Evolutionary conservation across 2,797 vertebrate species (phyloP), one percentile per base, ranked within the genome.

Genomic region (Neosalanx taihuensis): DNA sequence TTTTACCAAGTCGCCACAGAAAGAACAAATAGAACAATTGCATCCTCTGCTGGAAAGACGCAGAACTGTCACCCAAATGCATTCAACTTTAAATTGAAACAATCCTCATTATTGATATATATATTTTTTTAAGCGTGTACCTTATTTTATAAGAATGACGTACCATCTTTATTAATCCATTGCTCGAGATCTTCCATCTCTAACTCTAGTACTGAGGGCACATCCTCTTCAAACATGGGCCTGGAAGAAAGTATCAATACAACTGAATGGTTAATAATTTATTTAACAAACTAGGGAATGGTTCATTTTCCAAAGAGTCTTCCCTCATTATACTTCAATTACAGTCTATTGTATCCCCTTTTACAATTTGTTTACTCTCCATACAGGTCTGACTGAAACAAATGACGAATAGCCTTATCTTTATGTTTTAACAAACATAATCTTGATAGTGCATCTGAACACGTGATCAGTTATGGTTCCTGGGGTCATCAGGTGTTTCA

Each of bases 181-280:
- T 96, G 94, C 80, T 96, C 96, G 41, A 99, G 89, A 73, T 99
- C 97, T 70, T 99, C 97, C 97, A 99, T 97, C 86, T 99, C 98
- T 69, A 99, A 90, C 86, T 99, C 98, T 92, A 98, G 92, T 5
- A 99, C 98, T 57, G 98, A 99, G 10, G 96, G 97, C 0, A 98
- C 96, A 51, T 99, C 98, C 69, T 99, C 98, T 82, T 99, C 98
- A 92, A 99, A 99, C 94, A 97, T 99, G 67, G 97, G 98, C 88
- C 98, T 99, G 77, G 58, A 74, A 59, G 30, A 17, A 3, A 29
- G n/a, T 2, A 46, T 9, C 41, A 46, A 46, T 46, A 9, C 41
- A 46, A 13, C 13, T 12, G 41, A 12, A 46, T 37, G 35, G 35
- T 37, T 37, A 1, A 12, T 46, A 3, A 12, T 46, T 46, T 46